phyloP scores from a whole-genome alignment of 2,113 vertebrate genomes.

The Gambusia affinis region DNA sequence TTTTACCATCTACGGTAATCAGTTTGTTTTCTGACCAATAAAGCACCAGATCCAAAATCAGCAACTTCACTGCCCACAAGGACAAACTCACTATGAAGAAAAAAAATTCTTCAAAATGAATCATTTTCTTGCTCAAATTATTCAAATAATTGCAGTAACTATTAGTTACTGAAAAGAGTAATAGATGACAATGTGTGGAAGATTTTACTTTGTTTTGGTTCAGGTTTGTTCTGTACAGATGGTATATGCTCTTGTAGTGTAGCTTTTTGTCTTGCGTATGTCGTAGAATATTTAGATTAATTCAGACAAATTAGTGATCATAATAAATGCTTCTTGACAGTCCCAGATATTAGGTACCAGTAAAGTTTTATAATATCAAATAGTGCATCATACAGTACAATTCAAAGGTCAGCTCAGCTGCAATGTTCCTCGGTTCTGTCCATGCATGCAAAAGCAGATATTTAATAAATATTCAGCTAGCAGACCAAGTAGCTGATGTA shows the following conservation, averaged over 20 bases:
- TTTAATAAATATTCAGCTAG: conserved; percentile 45
- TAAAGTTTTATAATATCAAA: not conserved
- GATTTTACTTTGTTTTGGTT: too few species aligned
- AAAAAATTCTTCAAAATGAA: too few species aligned
- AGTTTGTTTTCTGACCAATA: too few species aligned
- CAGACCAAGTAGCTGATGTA: conserved; percentile 40
- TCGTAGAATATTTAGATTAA: not conserved
- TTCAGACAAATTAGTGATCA: not conserved
- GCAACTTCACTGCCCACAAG: not conserved
- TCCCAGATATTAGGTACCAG: not conserved
- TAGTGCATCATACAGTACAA: not conserved
- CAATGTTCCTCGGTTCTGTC: not conserved
- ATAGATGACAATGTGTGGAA: too few species aligned
- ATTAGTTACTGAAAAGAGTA: not conserved
- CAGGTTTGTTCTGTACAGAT: not conserved
- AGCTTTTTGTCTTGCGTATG: not conserved
- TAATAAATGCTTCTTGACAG: not conserved
- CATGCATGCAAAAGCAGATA: conserved; percentile 17
- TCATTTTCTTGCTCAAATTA: too few species aligned
- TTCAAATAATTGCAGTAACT: too few species aligned
- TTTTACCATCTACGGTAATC: not conserved
- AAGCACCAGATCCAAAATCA: not conserved
- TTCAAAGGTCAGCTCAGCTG: conserved; percentile 11
- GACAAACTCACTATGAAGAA: not conserved
- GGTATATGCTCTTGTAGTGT: not conserved